phyloP scores from a whole-genome alignment of 1,140 invertebrate genomes.

The Drosophila quadrilineata region DNA sequence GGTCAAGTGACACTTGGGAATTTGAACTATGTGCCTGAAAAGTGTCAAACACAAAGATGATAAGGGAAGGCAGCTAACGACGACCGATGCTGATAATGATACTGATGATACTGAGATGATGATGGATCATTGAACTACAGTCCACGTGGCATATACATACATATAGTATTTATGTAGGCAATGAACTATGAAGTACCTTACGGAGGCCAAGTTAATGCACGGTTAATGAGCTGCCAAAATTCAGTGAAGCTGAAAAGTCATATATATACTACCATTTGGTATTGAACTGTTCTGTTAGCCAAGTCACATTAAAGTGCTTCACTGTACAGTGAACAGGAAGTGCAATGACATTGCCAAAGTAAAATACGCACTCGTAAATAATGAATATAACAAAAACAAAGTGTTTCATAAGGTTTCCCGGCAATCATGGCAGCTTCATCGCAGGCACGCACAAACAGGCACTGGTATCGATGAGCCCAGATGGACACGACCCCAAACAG shows the following conservation, averaged over 20 bases:
- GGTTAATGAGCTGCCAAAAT: constrained; percentile 46
- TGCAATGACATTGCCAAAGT: constrained; percentile 46
- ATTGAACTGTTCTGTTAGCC: too few species aligned
- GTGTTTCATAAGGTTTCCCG: constrained; percentile 3
- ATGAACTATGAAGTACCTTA: constrained; percentile 25
- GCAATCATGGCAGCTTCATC: constrained; percentile 24
- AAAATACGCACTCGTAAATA: constrained; percentile 6
- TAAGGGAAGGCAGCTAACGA: not conserved
- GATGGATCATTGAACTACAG: constrained; percentile 40
- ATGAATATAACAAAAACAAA: too few species aligned
- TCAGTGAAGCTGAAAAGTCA: constrained; percentile 56
- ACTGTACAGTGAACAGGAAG: constrained; percentile 34
- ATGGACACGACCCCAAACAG: constrained; percentile 29
- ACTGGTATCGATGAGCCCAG: constrained; percentile 18
- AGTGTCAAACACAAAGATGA: constrained; percentile 38
- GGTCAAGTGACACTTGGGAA: constrained; percentile 62
- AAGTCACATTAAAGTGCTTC: constrained; percentile 40
- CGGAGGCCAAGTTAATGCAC: constrained; percentile 13
- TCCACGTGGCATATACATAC: constrained; percentile 1
- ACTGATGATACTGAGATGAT: not conserved
- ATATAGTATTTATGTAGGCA: too few species aligned
- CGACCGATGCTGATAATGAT: not conserved
- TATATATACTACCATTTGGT: constrained; percentile 35
- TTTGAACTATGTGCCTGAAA: constrained; percentile 33
- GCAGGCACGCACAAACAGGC: constrained; percentile 12